Evolutionary conservation across 2,888 invertebrate species (phyloP).

Genomic region (Nomada flava): DNA sequence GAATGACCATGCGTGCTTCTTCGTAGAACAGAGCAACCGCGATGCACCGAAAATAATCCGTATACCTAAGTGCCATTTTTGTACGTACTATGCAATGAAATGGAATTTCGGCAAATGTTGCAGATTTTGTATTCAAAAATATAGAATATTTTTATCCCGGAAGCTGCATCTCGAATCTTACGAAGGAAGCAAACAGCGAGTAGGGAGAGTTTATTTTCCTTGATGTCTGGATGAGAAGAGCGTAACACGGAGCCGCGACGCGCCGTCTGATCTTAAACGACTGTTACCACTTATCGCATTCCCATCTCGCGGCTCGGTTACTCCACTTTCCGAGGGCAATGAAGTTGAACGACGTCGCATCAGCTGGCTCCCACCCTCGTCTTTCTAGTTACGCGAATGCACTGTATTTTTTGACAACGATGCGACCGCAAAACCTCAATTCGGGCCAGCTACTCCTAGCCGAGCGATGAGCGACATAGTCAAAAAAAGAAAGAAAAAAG

Average conservation of each 20-base stretch:
- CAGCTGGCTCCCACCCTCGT: slow-evolving; percentile 11
- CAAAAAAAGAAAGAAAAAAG: not conserved
- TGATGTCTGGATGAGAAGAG: not conserved
- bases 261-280: slow-evolving; percentile 53
- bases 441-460: slow-evolving; percentile 1
- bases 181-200: not conserved
- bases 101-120: slow-evolving; percentile 11
- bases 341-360: not conserved
- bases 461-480: not conserved
- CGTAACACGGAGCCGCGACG: slow-evolving; percentile 14
- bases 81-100: not conserved
- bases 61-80: slow-evolving; percentile 41
- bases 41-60: slow-evolving; percentile 61
- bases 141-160: not conserved
- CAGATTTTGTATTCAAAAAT: slow-evolving; percentile 1
- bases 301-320: slow-evolving; percentile 40
- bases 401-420: slow-evolving; percentile 36
- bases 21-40: slow-evolving; percentile 40
- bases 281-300: slow-evolving; percentile 55
- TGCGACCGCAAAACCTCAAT: not conserved
- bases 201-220: not conserved
- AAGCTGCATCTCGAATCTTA: not conserved
- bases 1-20: slow-evolving; percentile 32
- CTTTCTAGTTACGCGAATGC: slow-evolving; percentile 5
- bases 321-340: slow-evolving; percentile 41